Evolutionary conservation across 2,888 invertebrate genomes (phyloP).

Genomic region (Sussaba pulchella): DNA sequence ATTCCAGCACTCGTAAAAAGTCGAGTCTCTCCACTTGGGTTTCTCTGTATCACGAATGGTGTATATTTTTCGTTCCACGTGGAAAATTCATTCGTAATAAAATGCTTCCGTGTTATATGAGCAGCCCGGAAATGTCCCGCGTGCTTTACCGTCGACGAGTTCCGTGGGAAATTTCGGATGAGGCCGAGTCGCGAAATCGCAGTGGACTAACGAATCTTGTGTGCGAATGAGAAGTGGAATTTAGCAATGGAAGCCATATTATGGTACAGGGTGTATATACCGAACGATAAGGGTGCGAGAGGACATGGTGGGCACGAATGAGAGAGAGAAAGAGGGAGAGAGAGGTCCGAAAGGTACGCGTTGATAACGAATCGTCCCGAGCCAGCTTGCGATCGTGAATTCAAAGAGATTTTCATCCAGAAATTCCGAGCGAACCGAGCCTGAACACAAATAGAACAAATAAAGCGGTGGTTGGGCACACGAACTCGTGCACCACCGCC

Average conservation of each 20-base stretch:
- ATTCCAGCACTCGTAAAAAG: constrained; percentile 20
- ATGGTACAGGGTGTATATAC: neutral
- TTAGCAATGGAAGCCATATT: constrained; percentile 16
- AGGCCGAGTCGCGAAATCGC: constrained; percentile 30
- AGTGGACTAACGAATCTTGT: constrained; percentile 52
- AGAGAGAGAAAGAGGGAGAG: constrained; percentile 7
- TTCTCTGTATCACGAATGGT: neutral
- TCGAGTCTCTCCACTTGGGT: neutral
- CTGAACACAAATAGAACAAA: constrained; percentile 31
- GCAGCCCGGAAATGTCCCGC: neutral
- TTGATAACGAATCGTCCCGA: constrained; percentile 57
- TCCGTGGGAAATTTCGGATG: constrained; percentile 46
- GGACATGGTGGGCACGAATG: constrained; percentile 2
- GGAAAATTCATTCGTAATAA: constrained; percentile 55
- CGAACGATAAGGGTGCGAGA: neutral
- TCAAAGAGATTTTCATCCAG: constrained; percentile 59
- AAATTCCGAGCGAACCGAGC: constrained; percentile 15
- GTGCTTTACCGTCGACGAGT: constrained; percentile 23
- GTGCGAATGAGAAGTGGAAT: constrained; percentile 40
- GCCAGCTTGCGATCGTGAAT: constrained; percentile 48
- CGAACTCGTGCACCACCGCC: neutral
- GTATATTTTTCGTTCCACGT: constrained; percentile 24
- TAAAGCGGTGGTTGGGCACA: constrained; percentile 19
- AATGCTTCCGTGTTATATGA: constrained; percentile 31
- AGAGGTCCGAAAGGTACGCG: constrained; percentile 32